Evolutionary conservation across 2,888 invertebrate genomes (phyloP).

Genomic region (Ichneumoninae sp.): DNA sequence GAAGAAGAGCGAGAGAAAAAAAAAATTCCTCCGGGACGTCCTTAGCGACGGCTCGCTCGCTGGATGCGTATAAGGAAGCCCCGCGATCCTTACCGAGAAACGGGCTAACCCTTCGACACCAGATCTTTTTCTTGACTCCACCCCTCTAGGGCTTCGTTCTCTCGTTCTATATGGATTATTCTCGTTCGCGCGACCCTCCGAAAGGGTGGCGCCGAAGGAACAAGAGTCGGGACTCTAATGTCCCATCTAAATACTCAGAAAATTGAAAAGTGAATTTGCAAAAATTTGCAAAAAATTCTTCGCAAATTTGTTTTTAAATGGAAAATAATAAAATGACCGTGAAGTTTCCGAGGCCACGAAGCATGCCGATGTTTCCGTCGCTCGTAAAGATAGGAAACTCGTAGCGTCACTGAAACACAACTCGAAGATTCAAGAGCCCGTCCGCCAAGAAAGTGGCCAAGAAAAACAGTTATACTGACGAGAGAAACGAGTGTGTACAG

Average conservation of each 20-base stretch:
- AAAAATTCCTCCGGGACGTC: constrained; percentile 60
- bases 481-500: constrained; percentile 23
- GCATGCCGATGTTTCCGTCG: too few relatives aligned
- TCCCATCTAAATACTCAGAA: neutral
- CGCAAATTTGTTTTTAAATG: neutral
- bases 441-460: neutral
- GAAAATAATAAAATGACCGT: too few relatives aligned
- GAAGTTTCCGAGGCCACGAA: too few relatives aligned
- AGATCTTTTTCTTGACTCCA: constrained; percentile 77
- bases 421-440: neutral
- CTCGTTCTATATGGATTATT: constrained; percentile 34
- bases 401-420: neutral
- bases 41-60: constrained; percentile 24
- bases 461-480: constrained; percentile 23
- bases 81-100: constrained; percentile 71
- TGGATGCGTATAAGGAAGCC: constrained; percentile 73
- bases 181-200: constrained; percentile 10
- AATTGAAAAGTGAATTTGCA: neutral
- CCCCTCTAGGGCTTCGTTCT: constrained; percentile 59
- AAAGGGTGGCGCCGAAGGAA: constrained; percentile 11
- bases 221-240: constrained; percentile 13
- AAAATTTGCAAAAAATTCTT: neutral
- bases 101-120: constrained; percentile 72
- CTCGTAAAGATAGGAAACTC: neutral
- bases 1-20: neutral